Conservation (phyloP, 1,140 invertebrate genomes). For the Hyles vespertilio region DNA sequence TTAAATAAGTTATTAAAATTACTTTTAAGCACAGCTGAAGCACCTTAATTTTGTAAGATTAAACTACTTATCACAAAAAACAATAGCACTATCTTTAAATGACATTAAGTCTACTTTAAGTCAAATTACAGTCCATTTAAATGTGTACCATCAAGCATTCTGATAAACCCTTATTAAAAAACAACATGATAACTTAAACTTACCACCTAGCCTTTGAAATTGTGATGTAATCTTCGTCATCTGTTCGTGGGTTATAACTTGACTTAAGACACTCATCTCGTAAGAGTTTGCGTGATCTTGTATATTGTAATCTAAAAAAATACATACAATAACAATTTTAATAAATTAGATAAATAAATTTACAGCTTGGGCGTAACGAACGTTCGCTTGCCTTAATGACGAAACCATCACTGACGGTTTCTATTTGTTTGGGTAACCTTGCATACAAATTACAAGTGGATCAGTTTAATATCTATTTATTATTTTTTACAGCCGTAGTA, state of each 20-base stretch:
- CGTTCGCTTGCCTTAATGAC: conserved; percentile 1
- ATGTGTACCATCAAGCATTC: not conserved
- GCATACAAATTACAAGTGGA: not conserved
- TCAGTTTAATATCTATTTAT: conserved; percentile 11
- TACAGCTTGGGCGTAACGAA: conserved; percentile 1
- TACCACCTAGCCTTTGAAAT: conserved; percentile 74
- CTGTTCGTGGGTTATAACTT: conserved; percentile 53
- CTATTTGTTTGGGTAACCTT: conserved; percentile 9
- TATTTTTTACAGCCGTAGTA: not conserved
- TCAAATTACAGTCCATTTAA: no score
- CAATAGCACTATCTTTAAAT: no score
- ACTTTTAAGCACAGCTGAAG: no score
- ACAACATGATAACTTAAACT: conserved; percentile 16
- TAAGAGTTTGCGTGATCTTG: conserved; percentile 4
- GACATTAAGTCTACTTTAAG: no score
- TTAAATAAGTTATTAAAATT: no score
- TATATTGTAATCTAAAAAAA: conserved; percentile 15
- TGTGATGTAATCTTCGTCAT: conserved; percentile 69
- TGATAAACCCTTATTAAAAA: conserved; percentile 2
- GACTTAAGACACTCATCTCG: conserved; percentile 51
- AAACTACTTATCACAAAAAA: no score
- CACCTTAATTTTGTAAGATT: no score
- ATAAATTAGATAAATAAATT: not conserved
- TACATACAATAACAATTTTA: conserved; percentile 7
- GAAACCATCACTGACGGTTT: conserved; percentile 9